Conservation (phyloP, 2,113 vertebrate species). For the Diadophis punctatus region DNA sequence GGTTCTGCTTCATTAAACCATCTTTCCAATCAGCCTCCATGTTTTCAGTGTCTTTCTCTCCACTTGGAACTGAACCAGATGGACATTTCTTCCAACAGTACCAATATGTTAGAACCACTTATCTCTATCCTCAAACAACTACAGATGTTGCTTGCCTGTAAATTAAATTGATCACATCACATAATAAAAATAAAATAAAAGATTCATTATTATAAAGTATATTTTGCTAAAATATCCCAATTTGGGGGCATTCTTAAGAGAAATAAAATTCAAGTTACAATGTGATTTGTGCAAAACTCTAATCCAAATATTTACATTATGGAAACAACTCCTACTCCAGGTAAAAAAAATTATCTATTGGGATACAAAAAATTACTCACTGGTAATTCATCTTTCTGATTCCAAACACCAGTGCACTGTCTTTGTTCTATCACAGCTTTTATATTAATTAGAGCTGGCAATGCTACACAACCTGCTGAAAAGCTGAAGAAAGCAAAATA, state of each 20-base stretch:
- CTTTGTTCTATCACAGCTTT: conserved; percentile 84
- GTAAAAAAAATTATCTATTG: neutral
- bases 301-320: neutral
- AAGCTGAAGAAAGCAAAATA: conserved; percentile 66
- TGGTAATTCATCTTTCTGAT: conserved; percentile 83
- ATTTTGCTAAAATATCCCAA: neutral
- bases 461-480: conserved; percentile 82
- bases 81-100: no score
- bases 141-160: neutral
- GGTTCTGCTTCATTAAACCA: no score
- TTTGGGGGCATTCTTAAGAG: neutral
- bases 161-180: neutral
- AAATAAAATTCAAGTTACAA: neutral
- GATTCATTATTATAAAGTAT: neutral
- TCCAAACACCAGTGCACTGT: conserved; percentile 85
- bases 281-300: neutral
- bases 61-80: no score
- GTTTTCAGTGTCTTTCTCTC: no score
- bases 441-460: conserved; percentile 83
- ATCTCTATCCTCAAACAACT: neutral
- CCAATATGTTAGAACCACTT: neutral
- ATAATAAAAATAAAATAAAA: neutral
- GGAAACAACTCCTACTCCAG: neutral
- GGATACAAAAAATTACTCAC: conserved; percentile 64
- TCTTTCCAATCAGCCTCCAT: no score